These are phyloP conservation scores for Nannospalax galili DNA, from an alignment of 2,113 vertebrate species.

Conservation along the genomic window DNA sequence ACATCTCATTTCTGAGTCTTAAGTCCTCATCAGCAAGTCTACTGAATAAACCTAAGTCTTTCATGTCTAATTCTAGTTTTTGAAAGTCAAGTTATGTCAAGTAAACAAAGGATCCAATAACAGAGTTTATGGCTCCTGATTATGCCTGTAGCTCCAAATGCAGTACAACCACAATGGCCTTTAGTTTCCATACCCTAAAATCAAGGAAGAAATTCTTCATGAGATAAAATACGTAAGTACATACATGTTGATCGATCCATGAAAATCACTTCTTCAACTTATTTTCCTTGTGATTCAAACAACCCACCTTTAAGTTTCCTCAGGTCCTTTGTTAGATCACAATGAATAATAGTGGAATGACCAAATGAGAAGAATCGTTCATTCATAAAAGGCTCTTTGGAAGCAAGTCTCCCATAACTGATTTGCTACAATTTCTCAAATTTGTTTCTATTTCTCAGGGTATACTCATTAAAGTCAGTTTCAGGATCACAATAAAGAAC, in stretches of 20 bases:
- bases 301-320: conserved; percentile 28
- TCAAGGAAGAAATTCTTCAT: conserved; percentile 28
- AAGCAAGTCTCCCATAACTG: not conserved
- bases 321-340: not conserved
- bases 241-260: not conserved
- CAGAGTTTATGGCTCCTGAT: not conserved
- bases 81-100: conserved; percentile 17
- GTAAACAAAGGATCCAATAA: not conserved
- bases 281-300: conserved; percentile 15
- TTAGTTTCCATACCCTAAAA: conserved; percentile 3
- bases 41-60: not conserved
- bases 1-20: not conserved
- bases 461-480: not conserved
- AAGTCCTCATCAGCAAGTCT: not conserved
- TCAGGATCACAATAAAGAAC: conserved; percentile 16
- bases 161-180: not conserved
- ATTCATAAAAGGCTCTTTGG: not conserved
- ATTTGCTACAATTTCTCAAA: conserved; percentile 25
- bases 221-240: not conserved
- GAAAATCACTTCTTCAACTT: conserved; percentile 18
- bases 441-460: conserved; percentile 53
- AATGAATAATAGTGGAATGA: conserved; percentile 4
- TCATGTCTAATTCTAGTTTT: not conserved
- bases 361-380: conserved; percentile 4
- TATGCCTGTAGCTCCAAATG: not conserved